Base-by-base conservation (phyloP, 1,140 invertebrate genomes). In the Nasonia vitripennis region DNA sequence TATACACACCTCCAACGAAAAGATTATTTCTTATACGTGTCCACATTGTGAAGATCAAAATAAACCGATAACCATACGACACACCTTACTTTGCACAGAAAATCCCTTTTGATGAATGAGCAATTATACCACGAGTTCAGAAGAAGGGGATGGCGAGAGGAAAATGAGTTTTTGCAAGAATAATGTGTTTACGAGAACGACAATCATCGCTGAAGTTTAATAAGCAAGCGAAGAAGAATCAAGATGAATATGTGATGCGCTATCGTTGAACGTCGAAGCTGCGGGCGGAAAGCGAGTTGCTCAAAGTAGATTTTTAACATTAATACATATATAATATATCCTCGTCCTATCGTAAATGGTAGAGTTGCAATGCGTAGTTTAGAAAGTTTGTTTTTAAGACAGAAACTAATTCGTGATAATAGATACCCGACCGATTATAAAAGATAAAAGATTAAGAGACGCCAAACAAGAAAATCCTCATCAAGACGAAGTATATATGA, bases 291-390 rank as follows among this genome's bases (percentile, higher is more conserved):
- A 55, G 87, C 87, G 90, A 90, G 87, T 92, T 93, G 91, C 91
- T 93, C 91, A 92, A 90, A 90, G 87, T 92, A 92, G 91, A 89
- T 90, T 92, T 91, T 86, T 91, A 89, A 89, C 87, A 62, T 78
- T 41, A 27, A 27, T 27, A 27, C 1, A n/a, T 84, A 79, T 71
- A 23, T 84, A n/a, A 79, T 71, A 23, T 84, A n/a, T 83, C 37
- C 74, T 82, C 82, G 86, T 78, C n/a, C 85, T 82, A 71, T 73
- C 6, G 17, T 41, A 23, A 23, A 84, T 48, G 20, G 81, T 86
- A 84, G 87, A 88, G 84, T 88, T 88, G 87, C 70, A 81, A 83
- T 86, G 77, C 77, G 71, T 87, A 82, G 82, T 79, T 85, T 74
- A 74, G 55, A 74, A 31, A 7, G 27, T 74, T 80, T 67, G 23